Percentiles rank a stretch among this genome's conserved stretches.
phyloP scores from a whole-genome alignment of 1,140 invertebrate genomes.

The Zaprionus kolodkinae region DNA sequence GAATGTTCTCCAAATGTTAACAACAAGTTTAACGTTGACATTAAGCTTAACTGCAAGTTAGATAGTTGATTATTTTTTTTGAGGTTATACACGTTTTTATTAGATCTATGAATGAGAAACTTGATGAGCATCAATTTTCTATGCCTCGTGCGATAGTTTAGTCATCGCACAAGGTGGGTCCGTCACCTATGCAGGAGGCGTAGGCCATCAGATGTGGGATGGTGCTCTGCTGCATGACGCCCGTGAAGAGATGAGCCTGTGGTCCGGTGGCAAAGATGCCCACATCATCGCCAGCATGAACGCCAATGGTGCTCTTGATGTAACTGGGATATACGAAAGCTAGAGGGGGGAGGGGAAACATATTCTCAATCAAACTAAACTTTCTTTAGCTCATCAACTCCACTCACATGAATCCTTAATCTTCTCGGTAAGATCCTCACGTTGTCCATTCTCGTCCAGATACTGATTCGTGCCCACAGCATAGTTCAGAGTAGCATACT shows the following conservation, averaged over 20 bases:
- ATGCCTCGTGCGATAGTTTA: background rate
- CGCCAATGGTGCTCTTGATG: slow-evolving; percentile 84
- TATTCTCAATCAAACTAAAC: background rate
- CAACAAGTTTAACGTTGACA: slow-evolving; percentile 12
- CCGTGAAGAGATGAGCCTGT: slow-evolving; percentile 87
- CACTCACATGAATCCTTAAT: slow-evolving; percentile 42
- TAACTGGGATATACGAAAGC: slow-evolving; percentile 84
- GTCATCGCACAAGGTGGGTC: slow-evolving; percentile 58
- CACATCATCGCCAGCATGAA: slow-evolving; percentile 89
- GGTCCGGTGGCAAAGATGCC: slow-evolving; percentile 87
- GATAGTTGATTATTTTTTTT: background rate
- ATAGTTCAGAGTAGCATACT: slow-evolving; percentile 88
- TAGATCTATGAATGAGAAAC: background rate
- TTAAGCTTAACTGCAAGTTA: slow-evolving; percentile 3
- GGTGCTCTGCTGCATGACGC: slow-evolving; percentile 92
- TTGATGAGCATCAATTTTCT: background rate
- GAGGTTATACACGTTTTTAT: background rate
- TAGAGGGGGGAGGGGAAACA: background rate
- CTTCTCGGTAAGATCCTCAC: slow-evolving; percentile 54
- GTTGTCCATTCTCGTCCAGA: slow-evolving; percentile 60
- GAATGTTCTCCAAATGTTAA: background rate
- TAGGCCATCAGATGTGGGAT: slow-evolving; percentile 91
- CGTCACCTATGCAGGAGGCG: slow-evolving; percentile 86
- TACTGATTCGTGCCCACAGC: slow-evolving; percentile 87
- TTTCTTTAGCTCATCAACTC: background rate